Evolutionary conservation across 2,888 invertebrate genomes (phyloP), one percentile per base, ranked within the genome.

Genomic region (Ischnus inquisitorius): DNA sequence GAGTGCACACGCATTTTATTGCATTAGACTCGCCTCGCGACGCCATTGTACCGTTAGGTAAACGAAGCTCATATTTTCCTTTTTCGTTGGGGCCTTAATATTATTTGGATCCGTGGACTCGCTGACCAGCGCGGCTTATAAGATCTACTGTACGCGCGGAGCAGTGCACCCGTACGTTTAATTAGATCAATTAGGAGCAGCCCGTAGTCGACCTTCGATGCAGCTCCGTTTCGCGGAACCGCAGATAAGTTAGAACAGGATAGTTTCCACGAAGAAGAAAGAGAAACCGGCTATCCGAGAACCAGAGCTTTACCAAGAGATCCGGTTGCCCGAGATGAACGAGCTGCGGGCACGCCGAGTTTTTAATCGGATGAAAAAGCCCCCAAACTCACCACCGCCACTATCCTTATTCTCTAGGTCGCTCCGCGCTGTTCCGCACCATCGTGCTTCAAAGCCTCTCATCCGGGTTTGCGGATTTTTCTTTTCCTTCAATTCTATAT

Each of bases 291-390:
- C 25, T 19, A 57, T 43, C 62, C 62, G 46, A 54, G 34, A 65
- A 62, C 12, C 8, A 60, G 34, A 78, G 60, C 48, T 46, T 48
- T 74, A 19, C 48, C 19, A 39, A 16, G 22, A 62, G 57, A 68
- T 57, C 16, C 19, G 41, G 14, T 39, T 28, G 16, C n/a, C 41
- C 62, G 62, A 69, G 54, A 69, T 46, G 43, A 60, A 78, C 67
- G 62, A 65, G 39, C 48, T 64, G 60, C 19, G 28, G 43, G 41
- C 62, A 41, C 60, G 68, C 22, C 67, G 28, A 22, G 57, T 54
- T 34, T 41, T 46, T 68, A 62, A 78, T 72, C 71, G 71, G 28
- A 77, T 72, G 57, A 67, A 82, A 77, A 77, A 67, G 67, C 60
- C 28, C 62, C 28, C 22, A 62, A 80, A 48, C 68, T 60, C 68